These are phyloP conservation scores for Lasaia peninsularis DNA, from an alignment of 1,140 invertebrate species.

Conservation along the genomic window DNA sequence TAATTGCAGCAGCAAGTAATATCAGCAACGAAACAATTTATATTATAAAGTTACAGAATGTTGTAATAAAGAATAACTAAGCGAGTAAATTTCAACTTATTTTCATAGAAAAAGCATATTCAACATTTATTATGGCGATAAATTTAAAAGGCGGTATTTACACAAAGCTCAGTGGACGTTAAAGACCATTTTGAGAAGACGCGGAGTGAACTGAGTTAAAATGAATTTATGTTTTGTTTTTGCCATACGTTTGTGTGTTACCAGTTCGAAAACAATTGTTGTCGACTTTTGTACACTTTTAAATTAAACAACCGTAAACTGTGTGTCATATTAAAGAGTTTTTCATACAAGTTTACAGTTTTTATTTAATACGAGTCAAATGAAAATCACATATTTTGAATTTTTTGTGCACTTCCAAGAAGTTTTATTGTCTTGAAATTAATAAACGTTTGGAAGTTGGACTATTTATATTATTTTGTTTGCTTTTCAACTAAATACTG, in stretches of 20 bases:
- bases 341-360: neutral
- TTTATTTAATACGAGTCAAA: too few species aligned
- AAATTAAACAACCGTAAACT: neutral
- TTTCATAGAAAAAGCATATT: slow-evolving; percentile 65
- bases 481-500: too few species aligned
- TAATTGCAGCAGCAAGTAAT: neutral
- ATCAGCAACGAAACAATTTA: neutral
- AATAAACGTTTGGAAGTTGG: too few species aligned
- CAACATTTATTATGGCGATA: slow-evolving; percentile 69
- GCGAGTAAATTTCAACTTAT: slow-evolving; percentile 40
- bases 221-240: slow-evolving; percentile 63
- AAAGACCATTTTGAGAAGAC: slow-evolving; percentile 64
- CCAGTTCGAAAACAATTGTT: slow-evolving; percentile 9
- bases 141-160: slow-evolving; percentile 73
- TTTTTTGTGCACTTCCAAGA: too few species aligned
- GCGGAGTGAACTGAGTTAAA: slow-evolving; percentile 49
- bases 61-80: slow-evolving; percentile 16
- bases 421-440: too few species aligned
- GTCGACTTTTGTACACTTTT: slow-evolving; percentile 13
- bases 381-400: too few species aligned
- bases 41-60: neutral
- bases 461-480: too few species aligned
- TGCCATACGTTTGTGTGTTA: slow-evolving; percentile 15
- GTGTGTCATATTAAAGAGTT: slow-evolving; percentile 6
- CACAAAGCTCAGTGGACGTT: slow-evolving; percentile 66